Base-by-base conservation (phyloP, 2,113 vertebrate genomes). In the Pteropus alecto region DNA sequence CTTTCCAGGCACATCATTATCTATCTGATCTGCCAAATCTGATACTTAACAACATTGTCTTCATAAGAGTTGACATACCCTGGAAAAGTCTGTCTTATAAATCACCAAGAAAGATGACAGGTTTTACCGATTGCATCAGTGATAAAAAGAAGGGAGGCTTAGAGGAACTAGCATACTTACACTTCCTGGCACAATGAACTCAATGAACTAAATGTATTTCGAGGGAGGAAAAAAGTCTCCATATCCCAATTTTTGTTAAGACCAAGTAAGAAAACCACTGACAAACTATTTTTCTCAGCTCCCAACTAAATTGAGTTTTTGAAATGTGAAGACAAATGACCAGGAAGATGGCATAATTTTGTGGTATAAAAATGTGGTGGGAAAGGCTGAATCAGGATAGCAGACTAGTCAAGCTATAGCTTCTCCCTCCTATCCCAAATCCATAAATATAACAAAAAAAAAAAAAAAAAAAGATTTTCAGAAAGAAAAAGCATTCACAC, bases 11-110 rank as follows among this genome's bases (percentile, higher is more conserved):
- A 97, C 95, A 97, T 96, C 97, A 94, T 98, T 98, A 98, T 97
- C 98, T 98, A 97, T 97, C 89, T 67, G 95, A 97, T 93, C 95
- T 97, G 97, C 96, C 98, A 98, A 98, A 97, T 73, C 96, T 94
- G 92, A 97, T 98, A 91, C 78, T 96, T 98, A 96, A 4, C 94
- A 94, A 96, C 74, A 67, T 84, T 79, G 74, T 98, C 97, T 97
- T 94, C 91, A 70, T 92, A 97, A 97, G 79, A 76, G 94, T 48
- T 94, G 97, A 94, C 98, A 95, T 0, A 94, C 51, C 48, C 76
- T 74, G 67, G n/a, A 81, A 98, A 98, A 96, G 87, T 65, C 93
- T 97, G 96, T 79, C 89, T 7, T 95, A 94, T 94, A 98, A 98
- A 98, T 98, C 97, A 97, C 48, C 92, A 90, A 93, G 96, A 96